These are phyloP conservation scores for Ormyrus labotus DNA, from an alignment of 2,888 invertebrate species.

Conservation along the genomic window DNA sequence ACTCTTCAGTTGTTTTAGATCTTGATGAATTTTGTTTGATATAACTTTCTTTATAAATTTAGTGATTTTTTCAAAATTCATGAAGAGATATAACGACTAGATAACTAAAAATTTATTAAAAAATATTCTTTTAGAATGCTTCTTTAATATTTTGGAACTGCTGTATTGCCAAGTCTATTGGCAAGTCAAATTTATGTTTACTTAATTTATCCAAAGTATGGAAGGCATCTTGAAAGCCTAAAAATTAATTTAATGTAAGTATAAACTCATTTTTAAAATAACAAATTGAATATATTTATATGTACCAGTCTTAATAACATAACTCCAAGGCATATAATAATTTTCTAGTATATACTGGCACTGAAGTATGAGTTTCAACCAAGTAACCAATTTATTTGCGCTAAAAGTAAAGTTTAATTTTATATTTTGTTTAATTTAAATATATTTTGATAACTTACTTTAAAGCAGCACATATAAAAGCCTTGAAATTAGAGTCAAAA, in stretches of 20 bases:
- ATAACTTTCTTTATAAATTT: constrained; percentile 32
- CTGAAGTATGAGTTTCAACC: constrained; percentile 95
- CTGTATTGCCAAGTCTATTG: constrained; percentile 96
- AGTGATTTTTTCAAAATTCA: constrained; percentile 36
- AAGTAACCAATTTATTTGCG: constrained; percentile 92
- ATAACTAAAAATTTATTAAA: constrained; percentile 33
- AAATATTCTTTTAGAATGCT: constrained; percentile 75
- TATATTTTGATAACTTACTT: constrained; percentile 82
- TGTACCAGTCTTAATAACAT: constrained; percentile 92
- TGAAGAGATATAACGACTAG: constrained; percentile 38
- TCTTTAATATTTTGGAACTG: constrained; percentile 99
- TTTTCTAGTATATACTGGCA: constrained; percentile 87
- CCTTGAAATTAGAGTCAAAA: constrained; percentile 98
- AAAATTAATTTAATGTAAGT: constrained; percentile 44
- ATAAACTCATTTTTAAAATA: constrained; percentile 11
- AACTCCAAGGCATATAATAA: constrained; percentile 94
- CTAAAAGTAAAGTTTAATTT: constrained; percentile 76
- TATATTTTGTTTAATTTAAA: constrained; percentile 29
- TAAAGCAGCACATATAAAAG: constrained; percentile 96
- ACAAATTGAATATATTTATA: constrained; percentile 36
- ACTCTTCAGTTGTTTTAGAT: constrained; percentile 16
- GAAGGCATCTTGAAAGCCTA: constrained; percentile 96
- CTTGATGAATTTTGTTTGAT: constrained; percentile 30
- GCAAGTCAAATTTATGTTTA: constrained; percentile 92
- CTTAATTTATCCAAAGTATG: constrained; percentile 92